phyloP scores from a whole-genome alignment of 2,113 vertebrate species.

The Hemibagrus wyckioides region DNA sequence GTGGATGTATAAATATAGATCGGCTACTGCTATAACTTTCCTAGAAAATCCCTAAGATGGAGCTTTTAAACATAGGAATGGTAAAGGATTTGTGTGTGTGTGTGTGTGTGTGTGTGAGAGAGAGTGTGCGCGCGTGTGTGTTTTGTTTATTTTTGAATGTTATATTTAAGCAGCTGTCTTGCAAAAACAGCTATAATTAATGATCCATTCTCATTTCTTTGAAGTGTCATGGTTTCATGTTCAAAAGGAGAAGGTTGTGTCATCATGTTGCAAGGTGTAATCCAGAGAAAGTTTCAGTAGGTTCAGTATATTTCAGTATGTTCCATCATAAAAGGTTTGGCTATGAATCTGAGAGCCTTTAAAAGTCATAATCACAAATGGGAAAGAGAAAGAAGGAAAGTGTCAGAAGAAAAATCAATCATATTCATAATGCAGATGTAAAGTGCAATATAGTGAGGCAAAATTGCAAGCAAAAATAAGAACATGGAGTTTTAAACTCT shows the following conservation, averaged over 20 bases:
- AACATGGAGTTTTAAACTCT: neutral
- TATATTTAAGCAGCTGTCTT: constrained; percentile 5
- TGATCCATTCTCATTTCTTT: constrained; percentile 44
- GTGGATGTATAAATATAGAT: constrained; percentile 50
- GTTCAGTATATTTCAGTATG: constrained; percentile 20
- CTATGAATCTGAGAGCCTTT: constrained; percentile 23
- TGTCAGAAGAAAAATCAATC: neutral
- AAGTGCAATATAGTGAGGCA: neutral
- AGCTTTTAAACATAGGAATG: neutral
- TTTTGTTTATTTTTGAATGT: constrained; percentile 12
- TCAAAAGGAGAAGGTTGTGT: constrained; percentile 34
- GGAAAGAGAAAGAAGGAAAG: neutral
- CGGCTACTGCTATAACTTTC: constrained; percentile 25
- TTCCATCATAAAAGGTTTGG: constrained; percentile 43
- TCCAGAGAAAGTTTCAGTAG: constrained; percentile 15
- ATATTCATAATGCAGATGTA: neutral
- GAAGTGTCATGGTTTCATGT: constrained; percentile 39
- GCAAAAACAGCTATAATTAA: constrained; percentile 41
- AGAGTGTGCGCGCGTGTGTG: neutral
- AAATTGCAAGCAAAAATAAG: neutral
- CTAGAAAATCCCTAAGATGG: constrained; percentile 20
- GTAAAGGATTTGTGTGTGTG: neutral
- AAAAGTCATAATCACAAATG: constrained; percentile 33
- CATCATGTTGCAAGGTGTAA: constrained; percentile 31
- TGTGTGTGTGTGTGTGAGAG: neutral